Evolutionary conservation across 2,113 vertebrate genomes (phyloP).

Genomic region (Hippopotamus amphibius): DNA sequence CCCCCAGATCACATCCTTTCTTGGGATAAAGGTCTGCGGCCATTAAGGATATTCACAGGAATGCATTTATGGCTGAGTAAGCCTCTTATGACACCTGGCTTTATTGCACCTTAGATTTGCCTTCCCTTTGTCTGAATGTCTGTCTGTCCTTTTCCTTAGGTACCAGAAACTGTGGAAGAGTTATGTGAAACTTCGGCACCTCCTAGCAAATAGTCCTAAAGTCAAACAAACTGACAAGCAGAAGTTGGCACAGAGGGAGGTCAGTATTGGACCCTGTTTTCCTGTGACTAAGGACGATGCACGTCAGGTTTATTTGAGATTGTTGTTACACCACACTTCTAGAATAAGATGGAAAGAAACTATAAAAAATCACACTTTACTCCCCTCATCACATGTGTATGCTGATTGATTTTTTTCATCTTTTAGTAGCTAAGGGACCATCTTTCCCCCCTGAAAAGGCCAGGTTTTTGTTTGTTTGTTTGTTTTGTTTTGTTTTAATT

Average conservation of each 20-base stretch:
- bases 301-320: background rate
- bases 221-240: constrained; percentile 99
- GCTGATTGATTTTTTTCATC: background rate
- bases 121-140: constrained; percentile 44
- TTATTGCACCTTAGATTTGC: background rate
- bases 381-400: background rate
- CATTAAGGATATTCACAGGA: constrained; percentile 26
- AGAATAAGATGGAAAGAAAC: background rate
- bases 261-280: constrained; percentile 74
- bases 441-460: background rate
- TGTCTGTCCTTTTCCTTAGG: constrained; percentile 86
- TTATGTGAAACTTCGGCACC: constrained; percentile 98
- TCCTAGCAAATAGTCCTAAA: constrained; percentile 99
- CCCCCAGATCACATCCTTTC: background rate
- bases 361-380: background rate
- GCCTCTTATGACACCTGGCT: background rate
- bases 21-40: constrained; percentile 42
- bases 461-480: background rate
- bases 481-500: no score
- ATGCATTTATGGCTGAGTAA: constrained; percentile 15
- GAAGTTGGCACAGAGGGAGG: constrained; percentile 98
- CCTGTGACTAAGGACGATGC: background rate
- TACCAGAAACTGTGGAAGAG: constrained; percentile 99
- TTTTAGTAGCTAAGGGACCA: background rate
- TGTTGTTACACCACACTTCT: background rate